A percentile compares a stretch with the other conserved stretches of the same genome.
These are phyloP conservation scores for Homarus americanus DNA, from an alignment of 1,140 invertebrate species.

Conservation along the genomic window DNA sequence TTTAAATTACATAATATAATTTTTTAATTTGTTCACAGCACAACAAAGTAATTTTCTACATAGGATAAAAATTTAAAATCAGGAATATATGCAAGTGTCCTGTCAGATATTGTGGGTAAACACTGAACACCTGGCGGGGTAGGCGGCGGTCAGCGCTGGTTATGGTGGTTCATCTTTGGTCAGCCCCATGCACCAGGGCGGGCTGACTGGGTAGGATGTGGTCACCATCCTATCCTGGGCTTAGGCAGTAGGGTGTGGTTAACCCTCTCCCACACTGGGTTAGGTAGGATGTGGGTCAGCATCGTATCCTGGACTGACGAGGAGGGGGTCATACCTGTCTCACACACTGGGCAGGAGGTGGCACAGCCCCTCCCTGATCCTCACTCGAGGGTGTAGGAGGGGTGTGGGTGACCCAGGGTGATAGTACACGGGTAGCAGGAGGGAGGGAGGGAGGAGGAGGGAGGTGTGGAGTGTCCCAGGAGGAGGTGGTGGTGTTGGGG, in stretches of 20 bases:
- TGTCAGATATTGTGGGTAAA: too few species aligned
- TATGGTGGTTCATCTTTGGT: not conserved
- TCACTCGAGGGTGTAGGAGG: too few species aligned
- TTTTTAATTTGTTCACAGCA: too few species aligned
- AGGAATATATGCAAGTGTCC: too few species aligned
- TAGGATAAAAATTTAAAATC: too few species aligned
- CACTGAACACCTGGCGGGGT: too few species aligned
- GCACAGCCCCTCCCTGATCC: not conserved
- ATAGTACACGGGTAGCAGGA: too few species aligned
- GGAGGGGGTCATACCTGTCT: too few species aligned
- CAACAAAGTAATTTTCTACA: too few species aligned
- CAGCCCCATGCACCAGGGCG: not conserved
- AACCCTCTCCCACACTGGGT: not conserved
- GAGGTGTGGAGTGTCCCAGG: not conserved
- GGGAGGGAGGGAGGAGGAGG: too few species aligned
- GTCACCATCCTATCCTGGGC: not conserved
- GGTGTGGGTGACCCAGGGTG: constrained; percentile 23
- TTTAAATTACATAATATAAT: too few species aligned
- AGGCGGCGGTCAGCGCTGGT: not conserved
- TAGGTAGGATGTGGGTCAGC: not conserved
- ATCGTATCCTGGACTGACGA: not conserved
- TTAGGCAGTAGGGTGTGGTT: not conserved
- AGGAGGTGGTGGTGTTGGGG: constrained; percentile 13
- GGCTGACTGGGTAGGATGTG: not conserved
- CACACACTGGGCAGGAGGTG: not conserved